Evolutionary conservation across 2,797 vertebrate species (phyloP).

Genomic region (Kryptolebias ocellatus): DNA sequence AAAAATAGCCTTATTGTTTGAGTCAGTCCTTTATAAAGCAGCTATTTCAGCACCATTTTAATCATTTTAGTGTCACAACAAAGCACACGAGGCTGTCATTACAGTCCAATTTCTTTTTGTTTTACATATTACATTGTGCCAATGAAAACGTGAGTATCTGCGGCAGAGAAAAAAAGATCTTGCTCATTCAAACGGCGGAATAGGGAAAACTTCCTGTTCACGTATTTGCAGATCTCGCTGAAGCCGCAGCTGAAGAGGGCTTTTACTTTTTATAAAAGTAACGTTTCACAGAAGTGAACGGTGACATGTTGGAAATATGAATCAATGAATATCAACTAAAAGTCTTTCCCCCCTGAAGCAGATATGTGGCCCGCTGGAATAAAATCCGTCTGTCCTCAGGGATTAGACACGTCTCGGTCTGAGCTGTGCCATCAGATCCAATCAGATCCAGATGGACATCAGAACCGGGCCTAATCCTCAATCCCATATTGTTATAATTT

Average conservation of each 20-base stretch:
- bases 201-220: conserved; percentile 40
- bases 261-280: conserved; percentile 58
- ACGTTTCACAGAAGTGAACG: conserved; percentile 51
- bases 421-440: conserved; percentile 74
- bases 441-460: conserved; percentile 77
- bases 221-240: conserved; percentile 39
- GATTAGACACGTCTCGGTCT: conserved; percentile 77
- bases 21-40: no score
- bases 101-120: not conserved
- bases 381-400: conserved; percentile 70
- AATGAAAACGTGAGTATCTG: not conserved
- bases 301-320: conserved; percentile 64
- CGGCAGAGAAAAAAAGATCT: conserved; percentile 9
- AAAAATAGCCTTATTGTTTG: no score
- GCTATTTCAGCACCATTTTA: no score
- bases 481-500: conserved; percentile 56
- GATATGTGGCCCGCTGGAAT: conserved; percentile 73
- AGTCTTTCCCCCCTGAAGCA: conserved; percentile 56
- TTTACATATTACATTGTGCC: not conserved
- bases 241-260: conserved; percentile 56
- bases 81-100: no score
- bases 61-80: no score
- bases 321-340: conserved; percentile 71
- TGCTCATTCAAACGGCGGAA: conserved; percentile 27
- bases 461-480: conserved; percentile 60